Evolutionary conservation across 2,888 invertebrate species (phyloP).

Genomic region (Agelastica alni): DNA sequence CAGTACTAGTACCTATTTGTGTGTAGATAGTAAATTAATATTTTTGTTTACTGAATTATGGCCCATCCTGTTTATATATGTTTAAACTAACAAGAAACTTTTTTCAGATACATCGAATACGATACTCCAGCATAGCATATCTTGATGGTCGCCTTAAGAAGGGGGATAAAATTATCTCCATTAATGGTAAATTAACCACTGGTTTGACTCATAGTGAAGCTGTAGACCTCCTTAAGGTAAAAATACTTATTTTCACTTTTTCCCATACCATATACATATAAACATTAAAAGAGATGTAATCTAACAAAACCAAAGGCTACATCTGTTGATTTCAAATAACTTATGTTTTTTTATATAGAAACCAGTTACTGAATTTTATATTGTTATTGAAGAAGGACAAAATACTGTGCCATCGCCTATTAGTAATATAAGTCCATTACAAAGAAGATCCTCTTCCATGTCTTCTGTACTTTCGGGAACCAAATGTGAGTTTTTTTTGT

Average conservation of each 20-base stretch:
- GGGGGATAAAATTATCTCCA: constrained; percentile 86
- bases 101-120: constrained; percentile 80
- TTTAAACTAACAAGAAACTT: no score
- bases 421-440: constrained; percentile 19
- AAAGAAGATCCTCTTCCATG: constrained; percentile 36
- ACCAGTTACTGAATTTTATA: constrained; percentile 76
- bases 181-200: constrained; percentile 82
- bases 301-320: background rate
- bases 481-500: constrained; percentile 30
- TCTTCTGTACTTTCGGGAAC: constrained; percentile 31
- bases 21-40: no score
- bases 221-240: constrained; percentile 82
- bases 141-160: constrained; percentile 83
- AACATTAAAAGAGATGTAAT: background rate
- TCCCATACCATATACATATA: background rate
- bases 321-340: no score
- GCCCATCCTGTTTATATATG: no score
- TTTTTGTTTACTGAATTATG: no score
- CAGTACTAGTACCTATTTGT: no score
- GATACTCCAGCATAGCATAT: constrained; percentile 84
- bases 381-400: constrained; percentile 63
- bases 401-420: constrained; percentile 34
- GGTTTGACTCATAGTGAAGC: constrained; percentile 88
- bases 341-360: constrained; percentile 58
- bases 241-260: constrained; percentile 2